A percentile compares a stretch with the other conserved stretches of the same genome.
phyloP scores from a whole-genome alignment of 2,113 vertebrate species.

The Chloropsis cyanopogon region DNA sequence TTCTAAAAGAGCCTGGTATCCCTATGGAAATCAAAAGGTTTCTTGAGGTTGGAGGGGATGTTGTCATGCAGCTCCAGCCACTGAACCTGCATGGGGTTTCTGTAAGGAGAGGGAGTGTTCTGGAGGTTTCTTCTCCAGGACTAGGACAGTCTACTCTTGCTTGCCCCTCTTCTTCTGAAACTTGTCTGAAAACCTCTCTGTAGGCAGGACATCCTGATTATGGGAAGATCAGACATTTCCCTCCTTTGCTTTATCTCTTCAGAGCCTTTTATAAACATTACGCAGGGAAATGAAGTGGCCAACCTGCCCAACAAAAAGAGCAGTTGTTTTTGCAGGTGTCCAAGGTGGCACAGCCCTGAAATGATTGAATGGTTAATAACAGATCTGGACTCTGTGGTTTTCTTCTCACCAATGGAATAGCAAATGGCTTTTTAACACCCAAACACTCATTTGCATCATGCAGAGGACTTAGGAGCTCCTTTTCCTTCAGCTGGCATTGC shows the following conservation, averaged over 20 bases:
- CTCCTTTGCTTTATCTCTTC: not conserved
- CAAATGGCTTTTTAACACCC: not conserved
- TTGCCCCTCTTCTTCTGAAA: not conserved
- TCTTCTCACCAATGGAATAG: not conserved
- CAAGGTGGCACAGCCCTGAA: not conserved
- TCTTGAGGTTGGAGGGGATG: not conserved
- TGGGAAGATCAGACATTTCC: not conserved
- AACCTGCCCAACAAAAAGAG: not conserved
- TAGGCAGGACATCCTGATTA: not conserved
- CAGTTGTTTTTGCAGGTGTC: not conserved
- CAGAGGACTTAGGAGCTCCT: not conserved
- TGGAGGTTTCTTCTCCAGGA: not conserved
- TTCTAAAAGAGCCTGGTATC: not conserved
- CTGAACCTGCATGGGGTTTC: accelerated
- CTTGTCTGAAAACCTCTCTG: not conserved
- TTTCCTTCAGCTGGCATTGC: conserved; percentile 25
- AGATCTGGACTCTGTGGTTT: not conserved
- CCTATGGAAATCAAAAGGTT: not conserved
- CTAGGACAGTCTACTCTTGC: not conserved
- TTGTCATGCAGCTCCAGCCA: not conserved
- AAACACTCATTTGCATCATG: not conserved
- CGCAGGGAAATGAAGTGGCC: not conserved
- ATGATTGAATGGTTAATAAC: not conserved
- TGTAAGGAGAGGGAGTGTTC: not conserved
- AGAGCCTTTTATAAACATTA: not conserved